Conservation (phyloP, 1,140 invertebrate species). For the Arion vulgaris region DNA sequence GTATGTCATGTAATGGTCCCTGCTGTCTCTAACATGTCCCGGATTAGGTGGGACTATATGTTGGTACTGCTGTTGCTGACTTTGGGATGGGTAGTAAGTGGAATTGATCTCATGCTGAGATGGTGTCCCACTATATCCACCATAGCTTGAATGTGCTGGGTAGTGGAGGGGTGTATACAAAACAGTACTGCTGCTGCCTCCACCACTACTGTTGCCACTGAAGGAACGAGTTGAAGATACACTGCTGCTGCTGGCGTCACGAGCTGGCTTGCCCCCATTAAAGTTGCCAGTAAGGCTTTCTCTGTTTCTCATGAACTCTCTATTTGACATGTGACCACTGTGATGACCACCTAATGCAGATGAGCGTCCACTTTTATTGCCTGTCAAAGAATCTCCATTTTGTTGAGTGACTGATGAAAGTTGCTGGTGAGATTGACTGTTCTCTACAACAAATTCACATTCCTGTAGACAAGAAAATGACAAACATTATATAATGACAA, state of each 20-base stretch:
- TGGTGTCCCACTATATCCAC: not conserved
- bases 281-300: constrained; percentile 29
- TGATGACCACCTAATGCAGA: constrained; percentile 37
- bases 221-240: constrained; percentile 59
- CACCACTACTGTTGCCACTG: constrained; percentile 36
- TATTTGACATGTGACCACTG: constrained; percentile 19
- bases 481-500: too few species aligned
- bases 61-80: constrained; percentile 5
- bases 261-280: constrained; percentile 36
- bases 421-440: not conserved
- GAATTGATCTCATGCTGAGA: constrained; percentile 22
- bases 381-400: constrained; percentile 4
- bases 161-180: constrained; percentile 9
- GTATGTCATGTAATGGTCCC: constrained; percentile 12
- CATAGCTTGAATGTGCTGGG: not conserved
- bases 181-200: constrained; percentile 9
- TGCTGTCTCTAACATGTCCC: not conserved
- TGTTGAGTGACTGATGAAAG: not conserved
- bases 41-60: constrained; percentile 1
- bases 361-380: constrained; percentile 43
- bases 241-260: constrained; percentile 61
- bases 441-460: constrained; percentile 2
- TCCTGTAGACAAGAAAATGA: constrained; percentile 13
- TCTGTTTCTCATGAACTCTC: constrained; percentile 32
- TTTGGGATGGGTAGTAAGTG: not conserved